These are phyloP conservation scores for Caenorhabditis sp. DNA, from an alignment of 2,888 invertebrate species.

Conservation along the genomic window DNA sequence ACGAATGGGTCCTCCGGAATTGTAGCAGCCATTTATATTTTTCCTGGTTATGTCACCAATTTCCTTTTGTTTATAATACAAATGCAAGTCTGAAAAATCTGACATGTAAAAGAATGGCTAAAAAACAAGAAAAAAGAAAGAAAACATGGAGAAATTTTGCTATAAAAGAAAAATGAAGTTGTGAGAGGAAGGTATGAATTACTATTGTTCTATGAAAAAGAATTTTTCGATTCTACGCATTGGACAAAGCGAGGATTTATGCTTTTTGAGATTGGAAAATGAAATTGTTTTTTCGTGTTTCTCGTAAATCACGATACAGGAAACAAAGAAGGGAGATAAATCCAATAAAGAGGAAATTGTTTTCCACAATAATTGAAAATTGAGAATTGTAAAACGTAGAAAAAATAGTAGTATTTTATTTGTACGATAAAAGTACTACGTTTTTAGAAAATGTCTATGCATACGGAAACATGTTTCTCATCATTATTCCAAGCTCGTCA, in stretches of 20 bases:
- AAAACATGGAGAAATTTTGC: not conserved
- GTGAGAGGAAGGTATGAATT: not conserved
- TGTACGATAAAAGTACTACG: not conserved
- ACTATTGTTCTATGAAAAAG: not conserved
- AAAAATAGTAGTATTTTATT: no score
- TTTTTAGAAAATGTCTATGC: not conserved
- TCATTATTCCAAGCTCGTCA: not conserved
- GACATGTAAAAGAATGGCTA: slow-evolving; percentile 2
- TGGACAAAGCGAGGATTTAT: no score
- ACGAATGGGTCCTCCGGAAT: slow-evolving; percentile 36
- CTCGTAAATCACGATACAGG: no score
- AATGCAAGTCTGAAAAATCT: slow-evolving; percentile 3
- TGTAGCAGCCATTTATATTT: slow-evolving; percentile 17
- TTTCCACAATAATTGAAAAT: not conserved
- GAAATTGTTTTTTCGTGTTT: no score
- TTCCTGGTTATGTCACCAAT: not conserved
- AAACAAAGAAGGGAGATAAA: not conserved
- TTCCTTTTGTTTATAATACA: not conserved
- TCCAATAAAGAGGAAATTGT: not conserved
- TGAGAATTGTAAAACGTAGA: not conserved
- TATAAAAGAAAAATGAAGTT: slow-evolving; percentile 11
- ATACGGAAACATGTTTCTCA: not conserved
- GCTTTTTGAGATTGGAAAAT: no score
- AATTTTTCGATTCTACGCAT: not conserved
- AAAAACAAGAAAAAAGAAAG: slow-evolving; percentile 9